Percentiles rank a stretch among this genome's conserved stretches.
phyloP scores from a whole-genome alignment of 2,888 invertebrate genomes.

The Chrysodeixis includens region DNA sequence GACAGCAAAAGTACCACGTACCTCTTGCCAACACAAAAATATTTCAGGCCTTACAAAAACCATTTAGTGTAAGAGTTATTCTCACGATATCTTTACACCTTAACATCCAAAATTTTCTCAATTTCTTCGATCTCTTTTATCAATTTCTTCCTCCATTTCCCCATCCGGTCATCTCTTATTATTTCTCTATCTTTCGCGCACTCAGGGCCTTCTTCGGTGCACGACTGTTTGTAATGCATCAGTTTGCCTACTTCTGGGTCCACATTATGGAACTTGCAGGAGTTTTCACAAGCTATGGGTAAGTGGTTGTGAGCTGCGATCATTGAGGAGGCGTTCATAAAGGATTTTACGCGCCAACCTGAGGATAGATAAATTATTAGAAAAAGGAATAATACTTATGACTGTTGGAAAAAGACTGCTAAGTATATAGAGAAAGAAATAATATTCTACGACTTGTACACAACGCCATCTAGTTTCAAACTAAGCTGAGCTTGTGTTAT shows the following conservation, averaged over 20 bases:
- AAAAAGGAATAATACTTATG: no score
- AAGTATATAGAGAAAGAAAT: no score
- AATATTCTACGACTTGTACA: no score
- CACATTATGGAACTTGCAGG: neutral
- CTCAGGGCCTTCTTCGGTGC: neutral
- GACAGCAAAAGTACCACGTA: no score
- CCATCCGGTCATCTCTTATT: constrained; percentile 13
- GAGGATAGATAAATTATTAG: neutral
- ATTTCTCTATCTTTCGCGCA: constrained; percentile 14
- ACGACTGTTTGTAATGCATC: constrained; percentile 12
- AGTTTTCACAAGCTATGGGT: constrained; percentile 22
- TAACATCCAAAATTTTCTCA: neutral
- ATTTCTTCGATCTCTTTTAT: constrained; percentile 9
- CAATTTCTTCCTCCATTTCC: constrained; percentile 6
- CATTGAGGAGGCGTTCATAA: constrained; percentile 36
- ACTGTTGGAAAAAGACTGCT: no score
- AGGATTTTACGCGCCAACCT: constrained; percentile 37
- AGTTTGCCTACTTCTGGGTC: neutral
- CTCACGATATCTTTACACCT: neutral
- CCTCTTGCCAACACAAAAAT: no score
- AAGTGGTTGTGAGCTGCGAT: constrained; percentile 42
- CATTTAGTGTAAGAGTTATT: no score
- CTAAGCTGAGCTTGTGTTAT: no score
- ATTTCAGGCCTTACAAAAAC: no score
- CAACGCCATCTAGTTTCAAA: no score